Percentiles rank a stretch among this genome's conserved stretches.
phyloP scores from a whole-genome alignment of 2,113 vertebrate genomes.

The Apteryx owenii region DNA sequence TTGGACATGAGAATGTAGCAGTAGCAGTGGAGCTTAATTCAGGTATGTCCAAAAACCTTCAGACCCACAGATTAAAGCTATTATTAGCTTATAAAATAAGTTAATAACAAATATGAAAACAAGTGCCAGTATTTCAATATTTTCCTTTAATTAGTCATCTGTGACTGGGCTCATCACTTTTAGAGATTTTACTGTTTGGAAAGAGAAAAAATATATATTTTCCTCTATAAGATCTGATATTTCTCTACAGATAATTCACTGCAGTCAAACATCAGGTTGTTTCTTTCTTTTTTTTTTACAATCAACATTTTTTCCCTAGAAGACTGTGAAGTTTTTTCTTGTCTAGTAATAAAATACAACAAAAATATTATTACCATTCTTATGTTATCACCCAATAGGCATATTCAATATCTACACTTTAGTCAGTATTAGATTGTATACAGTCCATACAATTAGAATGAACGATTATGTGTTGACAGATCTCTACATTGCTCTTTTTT shows the following conservation, averaged over 20 bases:
- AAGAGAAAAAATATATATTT: neutral
- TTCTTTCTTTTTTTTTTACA: neutral
- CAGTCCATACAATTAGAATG: neutral
- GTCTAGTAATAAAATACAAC: neutral
- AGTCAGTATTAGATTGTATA: fast-evolving
- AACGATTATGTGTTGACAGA: neutral
- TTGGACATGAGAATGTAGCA: neutral
- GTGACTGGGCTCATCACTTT: fast-evolving
- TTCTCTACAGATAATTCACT: neutral
- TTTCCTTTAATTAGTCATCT: neutral
- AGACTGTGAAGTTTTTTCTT: neutral
- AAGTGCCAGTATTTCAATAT: neutral
- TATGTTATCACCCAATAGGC: neutral
- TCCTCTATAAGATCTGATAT: neutral
- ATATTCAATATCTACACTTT: neutral
- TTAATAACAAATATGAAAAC: neutral
- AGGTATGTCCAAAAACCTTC: neutral
- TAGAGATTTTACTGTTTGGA: neutral
- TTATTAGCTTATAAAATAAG: neutral
- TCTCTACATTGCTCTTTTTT: neutral
- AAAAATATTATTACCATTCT: neutral
- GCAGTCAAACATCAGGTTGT: neutral
- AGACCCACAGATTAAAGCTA: neutral
- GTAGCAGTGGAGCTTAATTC: neutral
- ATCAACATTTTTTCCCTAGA: neutral